Evolutionary conservation across 2,113 vertebrate genomes (phyloP), one percentile per base, ranked within the genome.

Genomic region (Megaceryle maxima): DNA sequence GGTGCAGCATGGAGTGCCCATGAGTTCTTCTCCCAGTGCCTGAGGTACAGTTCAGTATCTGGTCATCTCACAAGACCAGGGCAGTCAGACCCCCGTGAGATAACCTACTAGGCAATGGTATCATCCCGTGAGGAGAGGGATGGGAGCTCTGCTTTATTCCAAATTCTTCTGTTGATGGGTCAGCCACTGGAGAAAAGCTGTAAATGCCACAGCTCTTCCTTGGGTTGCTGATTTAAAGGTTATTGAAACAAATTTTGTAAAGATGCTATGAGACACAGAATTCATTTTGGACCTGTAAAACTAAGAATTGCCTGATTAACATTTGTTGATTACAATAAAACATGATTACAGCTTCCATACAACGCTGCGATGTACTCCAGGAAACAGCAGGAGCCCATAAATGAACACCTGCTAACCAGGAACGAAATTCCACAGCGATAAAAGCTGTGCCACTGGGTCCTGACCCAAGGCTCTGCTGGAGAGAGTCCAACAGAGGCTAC

Each of bases 41-140:
- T 12, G 8, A 13, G 51, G 51, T 6, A n/a, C 28, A 33, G 44
- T 13, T 26, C 29, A 31, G 39, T 1, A 28, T 0, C 1, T 13
- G 44, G 29, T 25, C 3, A 2, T 4, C 44, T 15, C 43, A 20
- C 44, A 31, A 12, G 39, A 16, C 9, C 1, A 7, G n/a, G 21
- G 48, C 64, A 67, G 13, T 8, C 56, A 66, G 48, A 39, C 5
- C 26, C 18, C 14, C 2, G 1, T 16, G n/a, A 35, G 12, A 12
- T 15, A 21, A 24, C 17, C 13, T 13, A 8, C n/a, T 3, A 1
- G 11, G 39, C 39, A 55, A 26, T 5, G 8, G 41, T 5, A 11
- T 4, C 37, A 25, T 4, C 22, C 5, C 25, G 3, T 8, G 13
- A 53, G 68, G n/a, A 66, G 25, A 60, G 11, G 33, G n/a, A 20